Conservation (phyloP, 2,113 vertebrate genomes). For the Alaudala cheleensis region DNA sequence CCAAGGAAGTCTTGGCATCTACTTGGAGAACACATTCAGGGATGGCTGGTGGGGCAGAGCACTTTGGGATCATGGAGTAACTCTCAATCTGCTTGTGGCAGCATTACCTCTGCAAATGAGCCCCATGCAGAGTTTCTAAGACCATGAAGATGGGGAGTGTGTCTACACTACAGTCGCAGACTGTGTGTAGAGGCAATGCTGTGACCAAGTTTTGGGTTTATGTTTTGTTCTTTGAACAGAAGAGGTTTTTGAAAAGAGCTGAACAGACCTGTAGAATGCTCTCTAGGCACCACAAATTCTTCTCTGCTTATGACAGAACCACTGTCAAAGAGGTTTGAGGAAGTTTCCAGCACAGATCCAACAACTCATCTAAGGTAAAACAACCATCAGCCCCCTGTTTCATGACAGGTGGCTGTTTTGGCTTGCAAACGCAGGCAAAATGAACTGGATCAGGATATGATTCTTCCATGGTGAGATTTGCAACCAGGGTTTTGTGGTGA, state of each 20-base stretch:
- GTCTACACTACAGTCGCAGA: neutral
- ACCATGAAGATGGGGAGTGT: neutral
- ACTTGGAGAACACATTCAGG: neutral
- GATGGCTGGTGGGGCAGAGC: neutral
- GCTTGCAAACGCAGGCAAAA: neutral
- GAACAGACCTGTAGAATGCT: neutral
- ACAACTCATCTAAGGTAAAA: neutral
- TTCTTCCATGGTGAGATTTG: neutral
- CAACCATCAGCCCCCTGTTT: neutral
- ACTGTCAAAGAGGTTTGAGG: neutral
- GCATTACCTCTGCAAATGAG: neutral
- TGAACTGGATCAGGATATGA: neutral
- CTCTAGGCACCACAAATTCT: neutral
- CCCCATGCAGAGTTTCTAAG: neutral
- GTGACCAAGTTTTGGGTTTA: neutral
- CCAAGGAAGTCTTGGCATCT: neutral
- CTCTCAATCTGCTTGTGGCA: neutral
- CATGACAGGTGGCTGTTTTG: fast-evolving
- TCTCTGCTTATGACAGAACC: neutral
- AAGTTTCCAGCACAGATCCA: neutral
- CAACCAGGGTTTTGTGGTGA: neutral
- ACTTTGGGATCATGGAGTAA: neutral
- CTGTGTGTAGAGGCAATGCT: neutral
- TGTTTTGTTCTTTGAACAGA: neutral
- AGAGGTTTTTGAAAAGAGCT: neutral